phyloP scores from a whole-genome alignment of 2,888 invertebrate species.

The Ectemnius continuus region DNA sequence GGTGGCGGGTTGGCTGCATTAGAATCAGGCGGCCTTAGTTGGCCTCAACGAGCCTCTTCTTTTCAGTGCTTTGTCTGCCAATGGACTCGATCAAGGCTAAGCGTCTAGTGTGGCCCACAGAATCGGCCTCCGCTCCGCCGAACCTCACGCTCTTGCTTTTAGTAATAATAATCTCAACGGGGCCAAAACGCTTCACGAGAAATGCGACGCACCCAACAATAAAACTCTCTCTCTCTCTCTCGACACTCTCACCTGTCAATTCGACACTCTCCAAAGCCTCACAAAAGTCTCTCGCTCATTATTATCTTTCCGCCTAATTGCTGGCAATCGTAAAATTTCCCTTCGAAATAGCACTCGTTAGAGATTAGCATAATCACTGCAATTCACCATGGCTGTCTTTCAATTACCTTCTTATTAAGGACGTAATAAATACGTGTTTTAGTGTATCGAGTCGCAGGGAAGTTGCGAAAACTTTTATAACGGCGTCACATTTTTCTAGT shows the following conservation, averaged over 20 bases:
- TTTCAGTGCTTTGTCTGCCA: conserved; percentile 72
- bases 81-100: conserved; percentile 71
- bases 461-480: too few relatives aligned
- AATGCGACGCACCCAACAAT: conserved; percentile 9
- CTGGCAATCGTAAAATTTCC: too few relatives aligned
- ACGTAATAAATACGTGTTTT: too few relatives aligned
- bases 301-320: too few relatives aligned
- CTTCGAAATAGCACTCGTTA: too few relatives aligned
- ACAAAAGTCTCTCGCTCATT: too few relatives aligned
- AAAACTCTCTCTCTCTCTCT: conserved; percentile 1
- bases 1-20: conserved; percentile 65
- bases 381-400: too few relatives aligned
- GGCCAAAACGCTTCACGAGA: conserved; percentile 3
- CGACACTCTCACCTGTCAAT: not conserved
- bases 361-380: too few relatives aligned
- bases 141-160: conserved; percentile 19
- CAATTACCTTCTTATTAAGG: too few relatives aligned
- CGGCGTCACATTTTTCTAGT: not conserved
- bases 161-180: conserved; percentile 15
- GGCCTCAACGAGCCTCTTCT: conserved; percentile 68
- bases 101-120: conserved; percentile 73
- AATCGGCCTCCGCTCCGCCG: conserved; percentile 43
- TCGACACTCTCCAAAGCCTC: too few relatives aligned
- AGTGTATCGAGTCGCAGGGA: too few relatives aligned
- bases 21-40: conserved; percentile 68